Base-by-base conservation (phyloP, 2,888 invertebrate genomes). In the Dolichopus griseipennis region DNA sequence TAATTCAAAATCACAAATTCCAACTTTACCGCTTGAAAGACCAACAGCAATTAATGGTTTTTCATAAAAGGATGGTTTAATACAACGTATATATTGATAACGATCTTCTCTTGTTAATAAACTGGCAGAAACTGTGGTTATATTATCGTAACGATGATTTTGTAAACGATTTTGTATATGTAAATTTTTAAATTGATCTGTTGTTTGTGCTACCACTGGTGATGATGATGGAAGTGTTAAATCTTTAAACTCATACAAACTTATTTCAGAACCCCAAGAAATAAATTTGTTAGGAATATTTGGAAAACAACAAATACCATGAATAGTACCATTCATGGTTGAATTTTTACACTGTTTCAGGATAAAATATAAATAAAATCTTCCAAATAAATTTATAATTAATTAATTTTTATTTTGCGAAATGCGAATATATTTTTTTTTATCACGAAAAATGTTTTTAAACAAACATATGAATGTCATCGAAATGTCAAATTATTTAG, bases 261-360 rank as follows among this genome's bases (percentile, higher is more conserved):
- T 90, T 77, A 97, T 90, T 77, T 95, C 94, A 68, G 93, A 90
- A 63, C 94, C 93, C 91, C 94, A 95, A 66, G 93, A 90, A 72
- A 95, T 88, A 77, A 95, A 95, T 78, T 91, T 92, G 75, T 95
- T 88, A 2, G 83, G 82, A 72, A 86, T 84, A 68, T 88, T 86
- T 0, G 94, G 94, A 41, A 94, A 92, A 95, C 95, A 96, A 76
- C 90, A 87, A 52, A 95, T 87, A 76, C 95, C 94, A 72, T 91
- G 83, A 80, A 89, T 86, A 66, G 85, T 83, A 68, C 85, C 84
- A 74, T 82, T 83, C 84, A 86, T 89, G 22, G 62, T n/a, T 52
- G 52, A 52, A 52, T 18, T 52, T n/a, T n/a, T 52, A 52, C 8
- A 18, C 9, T 52, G 15, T 52, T 52, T 52, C 15, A 37, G 12